phyloP scores from a whole-genome alignment of 2,888 invertebrate genomes.

The Eupithecia abbreviata region DNA sequence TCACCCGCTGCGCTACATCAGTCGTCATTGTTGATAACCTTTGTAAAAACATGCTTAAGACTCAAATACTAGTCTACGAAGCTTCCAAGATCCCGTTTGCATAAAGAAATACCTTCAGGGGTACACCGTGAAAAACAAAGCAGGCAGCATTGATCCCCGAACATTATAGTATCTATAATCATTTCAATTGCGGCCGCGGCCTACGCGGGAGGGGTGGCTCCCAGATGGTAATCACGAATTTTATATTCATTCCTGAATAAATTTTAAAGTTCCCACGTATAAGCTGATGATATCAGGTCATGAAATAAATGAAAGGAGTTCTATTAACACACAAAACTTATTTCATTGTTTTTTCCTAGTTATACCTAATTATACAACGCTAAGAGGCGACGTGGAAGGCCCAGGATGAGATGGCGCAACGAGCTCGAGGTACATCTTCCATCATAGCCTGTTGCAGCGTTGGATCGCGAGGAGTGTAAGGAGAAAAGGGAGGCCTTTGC shows the following conservation, averaged over 20 bases:
- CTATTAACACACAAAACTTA: neutral
- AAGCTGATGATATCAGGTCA: conserved; percentile 17
- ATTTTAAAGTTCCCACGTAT: conserved; percentile 9
- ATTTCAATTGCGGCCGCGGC: conserved; percentile 71
- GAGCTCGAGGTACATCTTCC: too few relatives aligned
- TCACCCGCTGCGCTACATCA: too few relatives aligned
- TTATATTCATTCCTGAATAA: conserved; percentile 24
- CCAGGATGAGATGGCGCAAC: too few relatives aligned
- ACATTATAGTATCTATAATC: conserved; percentile 80
- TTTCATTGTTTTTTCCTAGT: too few relatives aligned
- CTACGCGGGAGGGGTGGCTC: conserved; percentile 19
- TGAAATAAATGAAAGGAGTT: conserved; percentile 27
- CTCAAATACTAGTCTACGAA: neutral
- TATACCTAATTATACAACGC: too few relatives aligned
- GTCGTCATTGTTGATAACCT: too few relatives aligned
- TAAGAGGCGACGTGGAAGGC: too few relatives aligned
- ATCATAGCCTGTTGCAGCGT: too few relatives aligned
- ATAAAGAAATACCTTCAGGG: conserved; percentile 22
- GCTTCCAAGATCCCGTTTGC: conserved; percentile 23
- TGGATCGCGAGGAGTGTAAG: too few relatives aligned
- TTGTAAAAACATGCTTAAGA: too few relatives aligned
- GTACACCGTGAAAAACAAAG: conserved; percentile 71
- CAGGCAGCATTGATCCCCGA: conserved; percentile 71
- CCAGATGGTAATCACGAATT: conserved; percentile 11
- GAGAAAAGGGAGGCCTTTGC: too few relatives aligned